Evolutionary conservation across 2,797 vertebrate genomes (phyloP), one percentile per base, ranked within the genome.

Genomic region (Oreonectes daqikongensis): DNA sequence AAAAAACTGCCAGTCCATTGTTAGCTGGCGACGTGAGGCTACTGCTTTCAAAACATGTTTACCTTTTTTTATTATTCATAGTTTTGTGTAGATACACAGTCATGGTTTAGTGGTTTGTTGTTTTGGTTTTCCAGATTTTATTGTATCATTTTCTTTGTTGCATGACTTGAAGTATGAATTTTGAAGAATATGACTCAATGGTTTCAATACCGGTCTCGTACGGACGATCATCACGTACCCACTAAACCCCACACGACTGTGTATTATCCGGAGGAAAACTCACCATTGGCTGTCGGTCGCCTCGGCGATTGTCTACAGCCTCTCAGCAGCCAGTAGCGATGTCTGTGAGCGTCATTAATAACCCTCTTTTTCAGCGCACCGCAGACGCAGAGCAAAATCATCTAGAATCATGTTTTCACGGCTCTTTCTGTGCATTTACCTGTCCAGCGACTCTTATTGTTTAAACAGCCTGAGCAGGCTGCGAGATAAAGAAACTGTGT

Each of bases 401-500:
- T 85, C 78, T 85, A 83, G 86, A 90, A 87, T 83, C 84, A 86
- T 84, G 86, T 87, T 85, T 52, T 28, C 2, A n/a, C 35, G 83
- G 80, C 85, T 68, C 64, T 79, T 83, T 84, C 80, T 83, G 84
- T 87, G 80, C 83, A 87, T 88, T 86, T 89, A 88, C 82, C 81
- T 83, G 83, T 87, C 82, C 84, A 83, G 84, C 86, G 82, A 86
- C 84, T 88, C 80, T 84, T 85, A 86, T 90, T 90, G 88, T 90
- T 88, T 90, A 85, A 90, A 89, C 84, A 88, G 86, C 87, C 88
- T 81, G 86, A 88, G 83, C 87, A 81, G 82, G 88, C 89, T 91
- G 79, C 81, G 82, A 75, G 75, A 90, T 87, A 87, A 86, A 89
- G 87, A 89, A 86, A 89, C 85, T 87, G 87, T 89, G 92, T 93